These are phyloP conservation scores for Cancer borealis DNA, from an alignment of 2,888 invertebrate genomes.

Conservation along the genomic window DNA sequence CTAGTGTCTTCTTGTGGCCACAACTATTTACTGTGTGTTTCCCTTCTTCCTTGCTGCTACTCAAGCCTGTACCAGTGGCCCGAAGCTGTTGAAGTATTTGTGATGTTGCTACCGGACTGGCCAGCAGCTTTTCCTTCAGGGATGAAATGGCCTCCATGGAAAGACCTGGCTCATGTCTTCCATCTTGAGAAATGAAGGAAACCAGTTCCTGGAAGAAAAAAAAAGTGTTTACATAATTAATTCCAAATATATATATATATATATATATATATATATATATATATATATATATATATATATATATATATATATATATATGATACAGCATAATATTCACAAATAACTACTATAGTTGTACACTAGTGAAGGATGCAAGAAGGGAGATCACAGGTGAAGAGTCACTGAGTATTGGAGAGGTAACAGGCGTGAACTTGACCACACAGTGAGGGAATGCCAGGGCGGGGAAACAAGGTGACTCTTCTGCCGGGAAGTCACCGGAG, in stretches of 20 bases:
- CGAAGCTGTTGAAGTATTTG: conserved; percentile 40
- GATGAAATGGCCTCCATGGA: conserved; percentile 48
- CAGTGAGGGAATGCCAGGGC: neutral
- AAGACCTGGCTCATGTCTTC: conserved; percentile 3
- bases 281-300: neutral
- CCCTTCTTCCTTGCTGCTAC: neutral
- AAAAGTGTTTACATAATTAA: neutral
- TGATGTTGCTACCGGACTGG: conserved; percentile 59
- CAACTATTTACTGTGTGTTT: neutral
- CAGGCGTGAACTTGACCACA: neutral
- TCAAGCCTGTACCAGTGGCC: neutral
- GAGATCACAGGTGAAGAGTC: too few relatives aligned
- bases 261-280: neutral
- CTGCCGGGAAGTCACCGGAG: too few relatives aligned
- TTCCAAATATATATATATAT: neutral
- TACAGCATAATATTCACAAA: neutral
- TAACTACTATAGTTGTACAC: neutral
- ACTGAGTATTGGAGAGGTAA: neutral
- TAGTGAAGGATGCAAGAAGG: too few relatives aligned
- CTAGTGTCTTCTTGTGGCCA: neutral
- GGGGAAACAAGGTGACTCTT: too few relatives aligned
- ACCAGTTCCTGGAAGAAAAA: conserved; percentile 54
- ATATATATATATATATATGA: neutral
- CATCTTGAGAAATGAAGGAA: conserved; percentile 55
- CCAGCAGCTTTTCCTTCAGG: conserved; percentile 64